Evolutionary conservation across 1,140 invertebrate genomes (phyloP), one percentile per base, ranked within the genome.

Genomic region (Tenebrio molitor): DNA sequence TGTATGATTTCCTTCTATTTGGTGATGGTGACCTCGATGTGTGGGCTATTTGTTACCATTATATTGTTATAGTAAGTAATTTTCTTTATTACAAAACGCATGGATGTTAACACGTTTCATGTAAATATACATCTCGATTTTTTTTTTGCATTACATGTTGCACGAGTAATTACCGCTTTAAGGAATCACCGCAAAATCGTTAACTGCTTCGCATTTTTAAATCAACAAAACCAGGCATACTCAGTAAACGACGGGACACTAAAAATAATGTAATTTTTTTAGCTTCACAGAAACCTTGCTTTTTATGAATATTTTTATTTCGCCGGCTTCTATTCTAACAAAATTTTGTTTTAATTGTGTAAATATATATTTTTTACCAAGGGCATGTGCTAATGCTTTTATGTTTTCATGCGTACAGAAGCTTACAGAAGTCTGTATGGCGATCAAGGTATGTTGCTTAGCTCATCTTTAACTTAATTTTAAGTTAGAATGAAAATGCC

Each of bases 341-440:
- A 12, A 62, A 23, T 12, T 23, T 7, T n/a, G n/a, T 7, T 19
- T 46, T 16, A 46, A 5, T 46, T 46, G n/a, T n/a, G n/a, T 39
- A 39, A 39, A 39, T n/a, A 39, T n/a, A 12, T n/a, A n/a, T n/a
- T 29, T 58, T 58, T 29, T 29, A 29, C 16, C 15, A 29, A 23
- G 14, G 44, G 69, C 73, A 72, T 74, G 69, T 62, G 70, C 53
- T 74, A 74, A 74, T 74, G 69, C 66, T 71, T 73, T 85, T 85
- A 80, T 85, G 74, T 85, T 87, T 88, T 86, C 87, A 88, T 88
- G 86, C 85, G 78, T 86, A 87, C 91, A 93, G 92, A 93, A 93
- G 92, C 91, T 94, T 89, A 90, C 92, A 88, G 92, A 94, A 89
- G 91, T 93, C 88, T 94, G 92, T 91, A 92, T 93, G 88, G 91